A percentile compares a stretch with the other conserved stretches of the same genome.
phyloP scores from a whole-genome alignment of 2,888 invertebrate genomes.

The Platynereis dumerilii region DNA sequence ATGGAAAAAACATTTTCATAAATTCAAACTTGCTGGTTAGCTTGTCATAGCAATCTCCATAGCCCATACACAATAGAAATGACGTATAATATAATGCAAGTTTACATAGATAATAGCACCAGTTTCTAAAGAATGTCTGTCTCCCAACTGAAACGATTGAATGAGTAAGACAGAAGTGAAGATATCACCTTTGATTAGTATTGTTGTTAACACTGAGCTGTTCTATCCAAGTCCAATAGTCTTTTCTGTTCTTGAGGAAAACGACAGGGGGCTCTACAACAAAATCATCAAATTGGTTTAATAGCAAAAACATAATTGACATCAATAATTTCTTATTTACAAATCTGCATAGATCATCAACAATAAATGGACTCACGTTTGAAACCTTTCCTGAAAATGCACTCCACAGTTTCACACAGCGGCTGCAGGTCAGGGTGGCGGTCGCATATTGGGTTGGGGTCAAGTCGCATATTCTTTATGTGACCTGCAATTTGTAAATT shows the following conservation, averaged over 20 bases:
- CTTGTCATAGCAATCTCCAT: too few relatives aligned
- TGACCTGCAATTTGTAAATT: conserved; percentile 25
- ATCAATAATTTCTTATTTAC: neutral
- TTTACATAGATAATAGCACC: too few relatives aligned
- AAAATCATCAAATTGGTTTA: neutral
- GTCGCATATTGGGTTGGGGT: conserved; percentile 62
- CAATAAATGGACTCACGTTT: too few relatives aligned
- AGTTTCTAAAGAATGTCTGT: too few relatives aligned
- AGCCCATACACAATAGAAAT: too few relatives aligned
- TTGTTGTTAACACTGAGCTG: conserved; percentile 1
- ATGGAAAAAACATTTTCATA: too few relatives aligned
- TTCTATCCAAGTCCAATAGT: conserved; percentile 25
- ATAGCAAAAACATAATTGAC: conserved; percentile 1
- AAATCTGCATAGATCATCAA: neutral
- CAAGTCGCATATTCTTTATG: conserved; percentile 28
- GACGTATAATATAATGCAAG: too few relatives aligned
- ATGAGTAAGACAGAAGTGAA: too few relatives aligned
- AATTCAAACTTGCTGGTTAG: too few relatives aligned
- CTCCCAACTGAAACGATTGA: neutral
- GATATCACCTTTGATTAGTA: conserved; percentile 17
- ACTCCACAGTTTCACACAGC: conserved; percentile 69
- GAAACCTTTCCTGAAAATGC: conserved; percentile 69
- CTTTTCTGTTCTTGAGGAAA: conserved; percentile 14
- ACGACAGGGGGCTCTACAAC: conserved; percentile 10
- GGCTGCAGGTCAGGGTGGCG: conserved; percentile 64